A percentile compares a stretch with the other conserved stretches of the same genome.
Conservation (phyloP, 2,113 vertebrate species). For the Dolichotis patagonum region DNA sequence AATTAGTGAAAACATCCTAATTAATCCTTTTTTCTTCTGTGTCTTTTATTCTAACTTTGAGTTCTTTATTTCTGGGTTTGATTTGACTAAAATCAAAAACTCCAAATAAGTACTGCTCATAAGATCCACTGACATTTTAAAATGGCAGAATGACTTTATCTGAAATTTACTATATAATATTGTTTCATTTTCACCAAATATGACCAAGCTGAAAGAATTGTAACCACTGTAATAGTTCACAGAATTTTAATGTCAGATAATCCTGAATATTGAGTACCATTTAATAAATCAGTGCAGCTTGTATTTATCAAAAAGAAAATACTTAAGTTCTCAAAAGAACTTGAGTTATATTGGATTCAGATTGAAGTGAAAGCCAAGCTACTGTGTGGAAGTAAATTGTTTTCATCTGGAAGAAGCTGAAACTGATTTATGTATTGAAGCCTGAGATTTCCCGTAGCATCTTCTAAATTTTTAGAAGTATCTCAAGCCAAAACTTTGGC, state of each 20-base stretch:
- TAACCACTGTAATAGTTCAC: neutral
- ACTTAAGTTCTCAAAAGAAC: neutral
- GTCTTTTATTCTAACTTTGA: constrained; percentile 4
- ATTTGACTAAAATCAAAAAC: neutral
- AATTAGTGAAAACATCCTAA: constrained; percentile 11
- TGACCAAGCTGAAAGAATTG: constrained; percentile 8
- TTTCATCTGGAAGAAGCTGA: constrained; percentile 24
- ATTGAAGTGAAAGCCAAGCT: neutral
- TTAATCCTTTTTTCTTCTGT: neutral
- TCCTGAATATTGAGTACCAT: neutral
- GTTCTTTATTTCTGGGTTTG: constrained; percentile 9
- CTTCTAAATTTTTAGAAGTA: constrained; percentile 34
- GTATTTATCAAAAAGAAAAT: neutral
- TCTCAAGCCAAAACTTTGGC: constrained; percentile 89
- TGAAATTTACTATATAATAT: neutral
- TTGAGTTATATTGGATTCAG: neutral
- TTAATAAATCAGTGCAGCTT: neutral
- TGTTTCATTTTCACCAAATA: neutral
- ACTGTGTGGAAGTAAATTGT: neutral
- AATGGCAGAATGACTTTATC: neutral
- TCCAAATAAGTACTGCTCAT: neutral
- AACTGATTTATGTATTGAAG: neutral
- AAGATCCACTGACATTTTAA: neutral
- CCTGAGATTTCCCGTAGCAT: neutral
- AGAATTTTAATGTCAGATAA: neutral